phyloP scores from a whole-genome alignment of 2,888 invertebrate genomes.

The Cryptops parisi region DNA sequence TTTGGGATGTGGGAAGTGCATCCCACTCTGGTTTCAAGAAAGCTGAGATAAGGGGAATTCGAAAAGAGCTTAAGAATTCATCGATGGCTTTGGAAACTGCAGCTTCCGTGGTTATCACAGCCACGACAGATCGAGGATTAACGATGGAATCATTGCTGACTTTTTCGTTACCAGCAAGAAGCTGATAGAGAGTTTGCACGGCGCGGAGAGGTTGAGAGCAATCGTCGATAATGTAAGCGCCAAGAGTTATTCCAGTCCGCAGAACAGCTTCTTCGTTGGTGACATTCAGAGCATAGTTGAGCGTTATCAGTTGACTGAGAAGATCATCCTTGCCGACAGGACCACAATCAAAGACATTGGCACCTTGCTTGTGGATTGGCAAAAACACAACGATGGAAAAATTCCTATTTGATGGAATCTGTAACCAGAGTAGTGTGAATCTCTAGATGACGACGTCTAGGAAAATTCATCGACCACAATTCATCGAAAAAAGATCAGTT shows the following conservation, averaged over 20 bases:
- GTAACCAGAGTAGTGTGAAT: no score
- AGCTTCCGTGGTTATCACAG: neutral
- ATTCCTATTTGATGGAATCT: constrained; percentile 22
- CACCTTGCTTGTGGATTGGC: constrained; percentile 24
- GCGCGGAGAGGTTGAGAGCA: constrained; percentile 5
- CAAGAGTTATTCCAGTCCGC: constrained; percentile 3
- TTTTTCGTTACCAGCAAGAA: neutral
- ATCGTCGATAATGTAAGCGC: constrained; percentile 5
- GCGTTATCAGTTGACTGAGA: neutral
- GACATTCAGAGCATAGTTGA: neutral
- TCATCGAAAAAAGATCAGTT: no score
- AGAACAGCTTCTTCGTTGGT: neutral
- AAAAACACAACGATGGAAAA: constrained; percentile 24
- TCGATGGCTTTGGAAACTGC: neutral
- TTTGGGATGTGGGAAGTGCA: neutral
- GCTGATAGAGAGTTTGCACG: neutral
- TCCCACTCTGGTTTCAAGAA: neutral
- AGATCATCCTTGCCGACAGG: neutral
- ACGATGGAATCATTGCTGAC: neutral
- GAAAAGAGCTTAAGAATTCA: neutral
- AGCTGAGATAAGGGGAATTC: neutral
- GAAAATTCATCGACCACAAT: no score
- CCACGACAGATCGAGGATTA: neutral
- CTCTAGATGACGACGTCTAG: no score
- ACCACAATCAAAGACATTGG: constrained; percentile 30